phyloP scores from a whole-genome alignment of 2,888 invertebrate species.

The Mechanitis mazaeus region DNA sequence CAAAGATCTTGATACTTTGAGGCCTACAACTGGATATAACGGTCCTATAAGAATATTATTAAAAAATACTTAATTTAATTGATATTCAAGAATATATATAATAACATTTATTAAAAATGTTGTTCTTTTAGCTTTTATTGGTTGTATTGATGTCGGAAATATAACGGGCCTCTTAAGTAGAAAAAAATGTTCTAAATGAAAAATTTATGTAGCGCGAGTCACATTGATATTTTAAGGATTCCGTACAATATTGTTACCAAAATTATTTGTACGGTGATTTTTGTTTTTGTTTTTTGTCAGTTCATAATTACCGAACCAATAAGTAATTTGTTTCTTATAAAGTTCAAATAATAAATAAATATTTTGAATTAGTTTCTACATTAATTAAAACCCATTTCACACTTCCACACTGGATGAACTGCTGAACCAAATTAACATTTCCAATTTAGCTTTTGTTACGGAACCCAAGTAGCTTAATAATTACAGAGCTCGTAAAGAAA shows the following conservation, averaged over 20 bases:
- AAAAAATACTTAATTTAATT: conserved; percentile 1
- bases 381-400: too few relatives aligned
- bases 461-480: too few relatives aligned
- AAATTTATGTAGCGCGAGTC: neutral
- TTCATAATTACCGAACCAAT: too few relatives aligned
- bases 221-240: neutral
- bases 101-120: conserved; percentile 1
- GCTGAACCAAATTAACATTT: too few relatives aligned
- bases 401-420: too few relatives aligned
- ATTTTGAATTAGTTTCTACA: too few relatives aligned
- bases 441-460: too few relatives aligned
- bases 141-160: neutral
- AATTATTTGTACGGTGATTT: too few relatives aligned
- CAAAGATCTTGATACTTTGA: conserved; percentile 6
- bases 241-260: neutral
- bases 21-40: conserved; percentile 2
- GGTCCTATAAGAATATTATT: neutral
- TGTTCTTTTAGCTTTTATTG: conserved; percentile 1
- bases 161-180: neutral
- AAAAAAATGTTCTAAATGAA: neutral
- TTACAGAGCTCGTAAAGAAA: too few relatives aligned
- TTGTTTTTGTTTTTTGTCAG: too few relatives aligned
- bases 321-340: too few relatives aligned
- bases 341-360: too few relatives aligned
- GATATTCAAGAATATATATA: neutral